phyloP scores from a whole-genome alignment of 2,797 vertebrate genomes.

The Phrynocephalus forsythii region DNA sequence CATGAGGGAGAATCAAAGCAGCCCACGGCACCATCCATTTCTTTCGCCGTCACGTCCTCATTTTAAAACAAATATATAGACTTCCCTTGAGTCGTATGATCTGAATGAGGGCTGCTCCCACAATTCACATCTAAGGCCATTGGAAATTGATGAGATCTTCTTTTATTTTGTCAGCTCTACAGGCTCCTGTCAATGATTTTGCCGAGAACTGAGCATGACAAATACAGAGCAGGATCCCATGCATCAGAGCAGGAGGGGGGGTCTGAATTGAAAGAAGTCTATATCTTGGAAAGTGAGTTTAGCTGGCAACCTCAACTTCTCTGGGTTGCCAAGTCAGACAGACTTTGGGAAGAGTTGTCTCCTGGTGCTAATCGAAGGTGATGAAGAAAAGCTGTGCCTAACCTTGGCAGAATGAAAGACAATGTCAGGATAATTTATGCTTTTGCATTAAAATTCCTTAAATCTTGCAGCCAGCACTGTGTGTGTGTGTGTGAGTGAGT shows the following conservation, averaged over 20 bases:
- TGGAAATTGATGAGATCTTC: not conserved
- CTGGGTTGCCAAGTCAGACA: not conserved
- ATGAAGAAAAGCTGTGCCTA: too few species aligned
- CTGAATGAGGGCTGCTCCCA: not conserved
- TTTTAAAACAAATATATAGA: slow-evolving; percentile 18
- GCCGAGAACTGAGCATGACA: not conserved
- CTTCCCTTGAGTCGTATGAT: slow-evolving; percentile 23
- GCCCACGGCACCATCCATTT: slow-evolving; percentile 6
- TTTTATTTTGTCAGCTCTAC: not conserved
- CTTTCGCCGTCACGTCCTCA: not conserved
- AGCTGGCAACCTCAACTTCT: not conserved
- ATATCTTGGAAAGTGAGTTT: not conserved
- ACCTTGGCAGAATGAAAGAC: too few species aligned
- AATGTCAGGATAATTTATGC: too few species aligned
- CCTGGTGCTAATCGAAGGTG: too few species aligned
- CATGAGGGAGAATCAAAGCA: slow-evolving; percentile 2
- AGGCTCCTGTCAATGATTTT: not conserved
- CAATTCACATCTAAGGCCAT: not conserved
- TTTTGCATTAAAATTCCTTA: too few species aligned
- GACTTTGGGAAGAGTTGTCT: too few species aligned
- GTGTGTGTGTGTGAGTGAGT: too few species aligned
- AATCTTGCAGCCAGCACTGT: too few species aligned
- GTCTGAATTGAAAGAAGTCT: not conserved
- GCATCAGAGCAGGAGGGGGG: not conserved
- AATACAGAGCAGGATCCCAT: not conserved